A percentile compares a stretch with the other conserved stretches of the same genome.
These are phyloP conservation scores for Teinopalpus imperialis DNA, from an alignment of 2,888 invertebrate genomes.

Conservation along the genomic window DNA sequence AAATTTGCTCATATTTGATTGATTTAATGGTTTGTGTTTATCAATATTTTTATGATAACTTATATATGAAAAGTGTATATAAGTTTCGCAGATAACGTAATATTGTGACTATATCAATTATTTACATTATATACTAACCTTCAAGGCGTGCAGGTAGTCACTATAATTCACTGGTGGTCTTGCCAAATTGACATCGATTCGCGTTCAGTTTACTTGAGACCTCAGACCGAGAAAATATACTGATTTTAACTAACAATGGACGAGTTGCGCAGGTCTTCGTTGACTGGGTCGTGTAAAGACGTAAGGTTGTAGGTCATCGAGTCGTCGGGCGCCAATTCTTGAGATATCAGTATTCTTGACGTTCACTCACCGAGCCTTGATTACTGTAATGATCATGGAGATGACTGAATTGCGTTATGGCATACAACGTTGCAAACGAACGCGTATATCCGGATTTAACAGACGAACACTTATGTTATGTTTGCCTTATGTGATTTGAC, in stretches of 20 bases:
- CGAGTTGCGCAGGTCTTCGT: not conserved
- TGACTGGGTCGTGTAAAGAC: not conserved
- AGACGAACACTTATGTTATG: not conserved
- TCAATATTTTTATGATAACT: too few relatives aligned
- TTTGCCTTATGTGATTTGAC: too few relatives aligned
- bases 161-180: slow-evolving; percentile 2
- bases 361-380: slow-evolving; percentile 14
- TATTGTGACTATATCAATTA: too few relatives aligned
- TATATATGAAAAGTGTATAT: too few relatives aligned
- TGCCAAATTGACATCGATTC: slow-evolving; percentile 3
- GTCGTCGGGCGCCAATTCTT: slow-evolving; percentile 17
- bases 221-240: not conserved
- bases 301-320: slow-evolving; percentile 7
- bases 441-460: not conserved
- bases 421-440: not conserved
- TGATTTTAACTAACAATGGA: not conserved
- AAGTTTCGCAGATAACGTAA: too few relatives aligned
- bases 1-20: too few relatives aligned
- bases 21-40: too few relatives aligned
- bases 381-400: slow-evolving; percentile 10
- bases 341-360: slow-evolving; percentile 12
- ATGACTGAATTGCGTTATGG: slow-evolving; percentile 7
- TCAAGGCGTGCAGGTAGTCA: slow-evolving; percentile 1
- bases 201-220: not conserved
- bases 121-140: too few relatives aligned